A percentile compares a stretch with the other conserved stretches of the same genome.
These are phyloP conservation scores for Muscicapa comitata DNA, from an alignment of 2,797 vertebrate species.

Conservation along the genomic window DNA sequence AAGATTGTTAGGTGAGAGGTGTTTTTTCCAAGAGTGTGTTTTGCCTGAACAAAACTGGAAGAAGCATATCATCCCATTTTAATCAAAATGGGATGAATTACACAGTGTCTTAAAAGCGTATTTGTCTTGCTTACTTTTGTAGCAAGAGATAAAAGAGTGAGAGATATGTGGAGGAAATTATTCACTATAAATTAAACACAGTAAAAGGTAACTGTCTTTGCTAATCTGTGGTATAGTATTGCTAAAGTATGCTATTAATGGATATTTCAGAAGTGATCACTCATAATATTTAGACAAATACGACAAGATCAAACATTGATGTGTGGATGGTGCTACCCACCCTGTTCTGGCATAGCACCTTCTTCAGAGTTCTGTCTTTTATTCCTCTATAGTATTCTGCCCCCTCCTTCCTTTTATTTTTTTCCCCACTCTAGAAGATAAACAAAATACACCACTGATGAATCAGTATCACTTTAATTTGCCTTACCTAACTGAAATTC, in stretches of 20 bases:
- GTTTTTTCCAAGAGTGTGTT: not conserved
- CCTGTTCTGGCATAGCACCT: constrained; percentile 79
- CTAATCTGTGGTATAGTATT: not conserved
- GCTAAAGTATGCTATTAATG: not conserved
- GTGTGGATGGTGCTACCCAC: constrained; percentile 62
- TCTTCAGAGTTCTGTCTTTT: constrained; percentile 71
- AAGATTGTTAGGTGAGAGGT: not conserved
- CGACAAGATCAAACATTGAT: constrained; percentile 73
- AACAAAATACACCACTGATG: not conserved
- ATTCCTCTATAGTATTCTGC: constrained; percentile 78
- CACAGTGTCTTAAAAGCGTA: not conserved
- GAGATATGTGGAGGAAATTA: not conserved
- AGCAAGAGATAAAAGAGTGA: not conserved
- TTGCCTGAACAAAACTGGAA: not conserved
- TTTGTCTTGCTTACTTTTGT: not conserved
- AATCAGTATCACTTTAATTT: not conserved
- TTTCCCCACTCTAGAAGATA: constrained; percentile 78
- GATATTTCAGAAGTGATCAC: not conserved
- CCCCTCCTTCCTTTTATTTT: constrained; percentile 33
- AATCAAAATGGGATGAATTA: not conserved
- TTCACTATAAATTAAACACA: not conserved
- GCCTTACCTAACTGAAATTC: not conserved
- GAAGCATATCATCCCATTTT: not conserved
- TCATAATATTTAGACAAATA: not conserved
- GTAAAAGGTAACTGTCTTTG: not conserved